phyloP scores from a whole-genome alignment of 2,113 vertebrate species.

The Capreolus pygargus region DNA sequence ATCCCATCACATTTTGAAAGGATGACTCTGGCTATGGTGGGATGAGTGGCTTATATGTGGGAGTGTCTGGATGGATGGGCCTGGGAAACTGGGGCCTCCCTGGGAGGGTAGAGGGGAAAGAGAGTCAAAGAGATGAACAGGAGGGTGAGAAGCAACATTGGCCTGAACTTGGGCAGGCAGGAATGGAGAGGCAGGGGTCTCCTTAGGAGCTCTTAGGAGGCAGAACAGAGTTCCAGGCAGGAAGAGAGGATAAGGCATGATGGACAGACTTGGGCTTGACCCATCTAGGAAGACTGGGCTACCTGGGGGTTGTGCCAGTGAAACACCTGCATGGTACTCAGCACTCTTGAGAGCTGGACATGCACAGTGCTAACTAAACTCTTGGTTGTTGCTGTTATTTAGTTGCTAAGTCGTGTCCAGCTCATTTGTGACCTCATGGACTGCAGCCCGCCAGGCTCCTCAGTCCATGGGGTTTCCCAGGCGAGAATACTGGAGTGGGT shows the following conservation, averaged over 20 bases:
- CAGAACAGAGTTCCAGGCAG: neutral
- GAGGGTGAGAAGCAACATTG: rapidly evolving
- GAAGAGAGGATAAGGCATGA: neutral
- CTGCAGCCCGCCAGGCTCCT: neutral
- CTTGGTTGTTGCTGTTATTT: neutral
- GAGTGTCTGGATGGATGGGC: neutral
- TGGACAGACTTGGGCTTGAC: neutral
- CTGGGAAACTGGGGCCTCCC: neutral
- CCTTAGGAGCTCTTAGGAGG: neutral
- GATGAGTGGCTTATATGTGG: neutral
- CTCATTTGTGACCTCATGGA: neutral
- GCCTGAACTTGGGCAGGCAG: neutral
- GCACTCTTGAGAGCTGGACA: neutral
- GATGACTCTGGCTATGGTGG: neutral
- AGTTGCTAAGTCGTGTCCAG: neutral
- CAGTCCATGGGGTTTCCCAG: neutral
- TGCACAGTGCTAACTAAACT: neutral
- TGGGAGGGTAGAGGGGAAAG: too few species aligned
- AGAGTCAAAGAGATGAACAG: neutral
- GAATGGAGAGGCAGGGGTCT: neutral
- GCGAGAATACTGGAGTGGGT: neutral
- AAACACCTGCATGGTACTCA: neutral
- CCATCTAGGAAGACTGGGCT: neutral
- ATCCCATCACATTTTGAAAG: neutral
- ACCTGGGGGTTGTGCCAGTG: too few species aligned